Conservation (phyloP, 2,797 vertebrate species). For the Alexandromys oeconomus region DNA sequence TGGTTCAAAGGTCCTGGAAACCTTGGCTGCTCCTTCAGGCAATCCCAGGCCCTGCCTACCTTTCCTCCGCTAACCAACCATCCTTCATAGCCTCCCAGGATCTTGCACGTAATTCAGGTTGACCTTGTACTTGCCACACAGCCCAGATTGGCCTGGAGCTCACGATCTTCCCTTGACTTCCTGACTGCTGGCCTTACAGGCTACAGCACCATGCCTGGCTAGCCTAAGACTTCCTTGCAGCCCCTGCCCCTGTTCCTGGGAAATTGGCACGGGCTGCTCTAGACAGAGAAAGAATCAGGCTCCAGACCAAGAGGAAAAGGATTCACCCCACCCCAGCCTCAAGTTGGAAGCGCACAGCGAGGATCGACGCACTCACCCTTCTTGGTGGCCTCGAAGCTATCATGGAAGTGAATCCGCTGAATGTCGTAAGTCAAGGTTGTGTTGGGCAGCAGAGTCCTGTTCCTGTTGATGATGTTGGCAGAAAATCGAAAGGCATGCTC, state of each 20-base stretch:
- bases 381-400: conserved; percentile 99
- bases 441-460: conserved; percentile 98
- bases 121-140: background rate
- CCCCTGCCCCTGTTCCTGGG: background rate
- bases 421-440: conserved; percentile 99
- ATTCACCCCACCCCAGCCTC: too few species aligned
- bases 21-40: background rate
- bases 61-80: too few species aligned
- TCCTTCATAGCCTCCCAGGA: rapidly evolving
- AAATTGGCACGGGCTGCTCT: background rate
- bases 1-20: background rate
- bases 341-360: background rate
- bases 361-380: conserved; percentile 92
- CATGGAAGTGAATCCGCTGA: conserved; percentile 99
- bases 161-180: background rate
- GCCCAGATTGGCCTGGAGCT: background rate
- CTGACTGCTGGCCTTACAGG: background rate
- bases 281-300: background rate
- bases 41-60: background rate
- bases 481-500: conserved; percentile 99
- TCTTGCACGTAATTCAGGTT: background rate
- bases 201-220: background rate
- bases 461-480: conserved; percentile 99
- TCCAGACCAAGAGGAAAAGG: background rate
- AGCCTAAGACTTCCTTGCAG: background rate